Evolutionary conservation across 2,888 invertebrate species (phyloP), one percentile per base, ranked within the genome.

Genomic region (Balanococcus diminutus): DNA sequence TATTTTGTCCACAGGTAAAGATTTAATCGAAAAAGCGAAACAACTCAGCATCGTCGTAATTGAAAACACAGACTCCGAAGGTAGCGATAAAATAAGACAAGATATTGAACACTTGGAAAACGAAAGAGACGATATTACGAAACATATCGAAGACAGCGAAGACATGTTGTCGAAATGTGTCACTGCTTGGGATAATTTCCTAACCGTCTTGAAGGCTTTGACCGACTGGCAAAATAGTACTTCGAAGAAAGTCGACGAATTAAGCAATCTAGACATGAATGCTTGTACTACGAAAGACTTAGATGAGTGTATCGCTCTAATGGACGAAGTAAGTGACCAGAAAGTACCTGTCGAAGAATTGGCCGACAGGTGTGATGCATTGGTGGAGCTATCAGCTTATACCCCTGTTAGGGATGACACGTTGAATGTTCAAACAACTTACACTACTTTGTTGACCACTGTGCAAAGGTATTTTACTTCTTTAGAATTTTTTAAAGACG

Each of bases 321-420:
- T 96, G 28, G 92, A 94, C 19, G 95, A 96, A 90, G 94, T 96
- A 0, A 90, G 94, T 82, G 92, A 92, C 32, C 93, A 95, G 88
- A 96, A 96, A 90, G 93, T 94, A 31, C 92, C 94, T 22, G 91
- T 97, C 87, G 96, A 97, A 91, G 95, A 95, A 89, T 90, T 97
- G 0, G 96, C 95, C 89, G 97, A 97, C 89, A 93, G 94, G 88
- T 97, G 96, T 89, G 97, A 97, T 90, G 92, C 94, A 82, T 91
- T 97, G 0, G 94, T 96, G 94, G 96, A 96, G 89, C 92, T 95
- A 82, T 95, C 96, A 89, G 96, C 96, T 39, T 94, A 95, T 89
- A 93, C 94, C 22, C 94, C 95, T 92, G 95, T 96, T 0, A 92
- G 97, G 28, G 96, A 97, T 89, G 95, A 95, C 90, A 96, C 96